Evolutionary conservation across 2,888 invertebrate species (phyloP), one percentile per base, ranked within the genome.

Genomic region (Ecdyonurus torrentis): DNA sequence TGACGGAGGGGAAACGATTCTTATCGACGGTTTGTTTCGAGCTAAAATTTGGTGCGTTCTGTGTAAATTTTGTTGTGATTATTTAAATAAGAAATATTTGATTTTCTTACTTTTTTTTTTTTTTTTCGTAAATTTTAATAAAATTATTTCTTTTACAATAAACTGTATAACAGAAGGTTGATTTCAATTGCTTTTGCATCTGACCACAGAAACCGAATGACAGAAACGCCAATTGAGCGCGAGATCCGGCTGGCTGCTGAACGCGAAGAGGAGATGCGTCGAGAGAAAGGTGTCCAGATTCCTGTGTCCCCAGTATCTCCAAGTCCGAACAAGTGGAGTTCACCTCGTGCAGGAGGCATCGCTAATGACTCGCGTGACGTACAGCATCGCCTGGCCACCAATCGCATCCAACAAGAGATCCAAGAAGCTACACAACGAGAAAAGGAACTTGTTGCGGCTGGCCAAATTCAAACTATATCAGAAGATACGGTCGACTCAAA

Each of bases 331-430:
- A n/a, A 55, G 58, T 22, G 22, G 19, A 19, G 19, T n/a, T 5
- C 7, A 10, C 58, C 19, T 22, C 58, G 58, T 7, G 22, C 58
- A n/a, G 19, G 22, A 3, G 58, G 19, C 19, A 59, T 59, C 18
- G 59, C 59, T 22, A 65, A 61, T 23, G 60, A 61, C 37, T 52
- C 61, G n/a, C 59, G 64, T 10, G 64, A 60, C 60, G 65, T 67
- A 19, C 71, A 64, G 55, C 58, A 55, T 61, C 62, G 63, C 60
- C 60, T 66, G 71, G 78, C 79, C 19, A 78, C 79, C 23, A 76
- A 75, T 67, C 83, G 91, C 74, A 91, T 94, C 74, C 92, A 93
- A 76, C 83, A 86, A 72, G 93, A 94, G 80, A 91, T 94, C 70
- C 85, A 87, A 70, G 89, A 90, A 76, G 90, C 89, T 65, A 86